Percentiles rank a stretch among this genome's conserved stretches.
Evolutionary conservation across 1,140 invertebrate genomes (phyloP).

Genomic region (Drosophila gunungcola): DNA sequence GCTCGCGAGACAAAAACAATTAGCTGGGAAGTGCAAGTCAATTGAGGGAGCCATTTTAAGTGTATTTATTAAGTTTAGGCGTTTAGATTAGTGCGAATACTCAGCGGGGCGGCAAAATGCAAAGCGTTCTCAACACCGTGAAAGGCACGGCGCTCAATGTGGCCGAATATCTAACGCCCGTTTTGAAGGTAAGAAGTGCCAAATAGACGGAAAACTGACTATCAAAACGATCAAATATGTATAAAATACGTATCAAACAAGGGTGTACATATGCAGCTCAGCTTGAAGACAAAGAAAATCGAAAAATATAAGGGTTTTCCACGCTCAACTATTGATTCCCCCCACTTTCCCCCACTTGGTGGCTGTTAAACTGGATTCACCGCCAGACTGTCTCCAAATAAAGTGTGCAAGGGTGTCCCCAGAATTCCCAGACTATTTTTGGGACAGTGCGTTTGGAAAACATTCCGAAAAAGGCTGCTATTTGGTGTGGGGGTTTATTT

Average conservation of each 20-base stretch:
- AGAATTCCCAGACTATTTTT: neutral
- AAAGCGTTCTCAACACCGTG: slow-evolving; percentile 97
- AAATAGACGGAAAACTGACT: slow-evolving; percentile 10
- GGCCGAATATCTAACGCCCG: slow-evolving; percentile 97
- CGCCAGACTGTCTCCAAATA: slow-evolving; percentile 27
- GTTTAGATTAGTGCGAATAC: slow-evolving; percentile 50
- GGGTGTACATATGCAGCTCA: slow-evolving; percentile 1
- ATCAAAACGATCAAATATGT: slow-evolving; percentile 8
- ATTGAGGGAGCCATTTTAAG: slow-evolving; percentile 26
- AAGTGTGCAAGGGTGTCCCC: neutral
- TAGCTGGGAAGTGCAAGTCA: slow-evolving; percentile 38
- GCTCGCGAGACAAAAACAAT: slow-evolving; percentile 29
- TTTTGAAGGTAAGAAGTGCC: slow-evolving; percentile 92
- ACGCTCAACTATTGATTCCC: slow-evolving; percentile 12
- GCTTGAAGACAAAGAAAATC: slow-evolving; percentile 5
- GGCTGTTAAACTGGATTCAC: slow-evolving; percentile 31
- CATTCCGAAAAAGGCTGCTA: neutral
- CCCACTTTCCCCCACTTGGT: slow-evolving; percentile 2
- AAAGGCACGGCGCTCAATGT: slow-evolving; percentile 97
- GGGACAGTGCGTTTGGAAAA: too few species aligned
- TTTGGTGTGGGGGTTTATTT: too few species aligned
- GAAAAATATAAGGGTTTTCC: slow-evolving; percentile 5
- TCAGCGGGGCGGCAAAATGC: slow-evolving; percentile 89
- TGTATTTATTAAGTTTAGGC: slow-evolving; percentile 34
- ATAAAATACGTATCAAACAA: neutral